Evolutionary conservation across 2,113 vertebrate species (phyloP).

Genomic region (Piaya cayana): DNA sequence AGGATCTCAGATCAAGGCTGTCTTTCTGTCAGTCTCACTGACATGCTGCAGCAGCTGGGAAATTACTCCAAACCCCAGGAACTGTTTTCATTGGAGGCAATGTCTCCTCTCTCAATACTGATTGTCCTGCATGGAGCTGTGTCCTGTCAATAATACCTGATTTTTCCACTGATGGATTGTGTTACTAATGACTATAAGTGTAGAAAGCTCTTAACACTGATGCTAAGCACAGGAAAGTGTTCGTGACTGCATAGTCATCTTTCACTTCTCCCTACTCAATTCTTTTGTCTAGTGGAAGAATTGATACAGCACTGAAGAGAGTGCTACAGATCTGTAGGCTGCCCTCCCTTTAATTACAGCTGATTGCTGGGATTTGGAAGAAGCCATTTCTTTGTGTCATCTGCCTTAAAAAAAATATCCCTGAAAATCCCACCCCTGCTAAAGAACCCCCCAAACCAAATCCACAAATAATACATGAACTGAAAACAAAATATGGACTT

Average conservation of each 20-base stretch:
- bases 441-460: background rate
- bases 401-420: background rate
- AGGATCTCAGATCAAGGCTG: background rate
- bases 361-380: background rate
- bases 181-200: background rate
- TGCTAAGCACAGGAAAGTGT: background rate
- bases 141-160: background rate
- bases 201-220: background rate
- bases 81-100: background rate
- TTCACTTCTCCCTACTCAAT: background rate
- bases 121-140: background rate
- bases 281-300: fast-evolving
- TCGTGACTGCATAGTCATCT: background rate
- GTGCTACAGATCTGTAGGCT: background rate
- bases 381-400: background rate
- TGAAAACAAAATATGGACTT: background rate
- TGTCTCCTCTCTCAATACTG: background rate
- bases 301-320: background rate
- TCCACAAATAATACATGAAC: background rate
- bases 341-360: background rate
- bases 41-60: background rate
- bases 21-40: background rate
- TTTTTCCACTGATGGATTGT: background rate
- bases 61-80: background rate
- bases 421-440: background rate